Base-by-base conservation (phyloP, 2,113 vertebrate genomes). In the Xenopus tropicalis region DNA sequence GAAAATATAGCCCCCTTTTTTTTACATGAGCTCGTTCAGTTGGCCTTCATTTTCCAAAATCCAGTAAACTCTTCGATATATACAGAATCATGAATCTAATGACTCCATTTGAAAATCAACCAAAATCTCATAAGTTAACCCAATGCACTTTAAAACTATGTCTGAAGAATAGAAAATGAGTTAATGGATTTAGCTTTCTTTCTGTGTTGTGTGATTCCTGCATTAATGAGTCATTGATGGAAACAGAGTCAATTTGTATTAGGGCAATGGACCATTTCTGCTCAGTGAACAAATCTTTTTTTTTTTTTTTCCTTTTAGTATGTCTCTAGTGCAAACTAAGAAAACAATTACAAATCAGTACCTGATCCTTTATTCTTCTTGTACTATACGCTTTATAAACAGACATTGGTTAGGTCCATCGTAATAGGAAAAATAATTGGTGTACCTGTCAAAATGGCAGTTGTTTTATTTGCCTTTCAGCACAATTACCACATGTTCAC, bases 181-280 rank as follows among this genome's bases (percentile, higher is more conserved):
- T 23, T 58, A 73, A 73, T 73, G 19, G 52, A 74, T 48, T 19
- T 22, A n/a, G 21, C 42, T 70, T 43, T 16, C 72, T 29, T 37
- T 69, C 42, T 61, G 63, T 67, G 72, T 56, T 42, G 20, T 66
- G 52, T 22, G 29, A 73, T 66, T 23, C 52, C 52, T 66, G 72
- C 72, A 74, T 74, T 74, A 74, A 74, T 74, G 52, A 74, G 63
- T 67, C 72, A 67, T 51, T 67, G 71, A 66, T 73, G 63, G 63
- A 73, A 66, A 73, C 29, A 9, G 42, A 67, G 72, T 67, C 72
- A 67, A 67, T 66, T 51, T 74, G 22, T 74, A 67, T 74, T 74
- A 67, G 64, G 37, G 42, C 64, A 67, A 48, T 67, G 43, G 64
- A 74, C 21, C 72, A 52, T 67, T 74, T 51, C 54, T 51, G 23